phyloP scores from a whole-genome alignment of 2,888 invertebrate species.

The Andrena chrysosceles region DNA sequence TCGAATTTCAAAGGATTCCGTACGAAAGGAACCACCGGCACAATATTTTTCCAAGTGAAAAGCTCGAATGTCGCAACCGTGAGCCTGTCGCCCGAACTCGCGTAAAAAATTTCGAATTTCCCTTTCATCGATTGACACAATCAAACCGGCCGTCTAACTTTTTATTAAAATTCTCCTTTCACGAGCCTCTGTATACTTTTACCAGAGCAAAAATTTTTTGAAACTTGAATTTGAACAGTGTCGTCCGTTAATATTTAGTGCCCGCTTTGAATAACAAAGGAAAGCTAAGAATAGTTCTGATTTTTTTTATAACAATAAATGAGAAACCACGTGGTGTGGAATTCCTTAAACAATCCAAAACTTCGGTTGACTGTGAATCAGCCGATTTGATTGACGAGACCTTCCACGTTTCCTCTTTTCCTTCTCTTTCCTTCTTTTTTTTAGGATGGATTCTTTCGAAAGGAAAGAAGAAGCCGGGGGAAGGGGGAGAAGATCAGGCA shows the following conservation, averaged over 20 bases:
- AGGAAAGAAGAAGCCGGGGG: slow-evolving; percentile 48
- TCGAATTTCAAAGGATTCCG: slow-evolving; percentile 42
- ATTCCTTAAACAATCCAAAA: neutral
- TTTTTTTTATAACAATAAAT: neutral
- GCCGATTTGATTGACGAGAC: slow-evolving; percentile 15
- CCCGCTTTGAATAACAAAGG: neutral
- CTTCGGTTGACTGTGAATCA: neutral
- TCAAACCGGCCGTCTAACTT: neutral
- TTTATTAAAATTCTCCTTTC: neutral
- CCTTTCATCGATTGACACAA: neutral
- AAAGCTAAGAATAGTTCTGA: neutral
- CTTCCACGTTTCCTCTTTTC: slow-evolving; percentile 10
- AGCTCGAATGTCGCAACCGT: neutral
- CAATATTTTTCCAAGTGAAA: slow-evolving; percentile 20
- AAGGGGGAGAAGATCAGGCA: slow-evolving; percentile 44
- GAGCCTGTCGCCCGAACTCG: slow-evolving; percentile 20
- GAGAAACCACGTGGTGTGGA: neutral
- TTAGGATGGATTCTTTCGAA: slow-evolving; percentile 11
- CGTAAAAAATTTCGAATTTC: slow-evolving; percentile 22
- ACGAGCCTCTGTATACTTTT: neutral
- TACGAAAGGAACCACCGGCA: slow-evolving; percentile 35
- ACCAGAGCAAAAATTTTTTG: neutral
- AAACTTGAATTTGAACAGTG: too few relatives aligned
- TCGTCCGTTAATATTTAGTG: neutral
- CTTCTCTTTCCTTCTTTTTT: neutral